These are phyloP conservation scores for Synanthedon vespiformis DNA, from an alignment of 2,888 invertebrate genomes.

Conservation along the genomic window DNA sequence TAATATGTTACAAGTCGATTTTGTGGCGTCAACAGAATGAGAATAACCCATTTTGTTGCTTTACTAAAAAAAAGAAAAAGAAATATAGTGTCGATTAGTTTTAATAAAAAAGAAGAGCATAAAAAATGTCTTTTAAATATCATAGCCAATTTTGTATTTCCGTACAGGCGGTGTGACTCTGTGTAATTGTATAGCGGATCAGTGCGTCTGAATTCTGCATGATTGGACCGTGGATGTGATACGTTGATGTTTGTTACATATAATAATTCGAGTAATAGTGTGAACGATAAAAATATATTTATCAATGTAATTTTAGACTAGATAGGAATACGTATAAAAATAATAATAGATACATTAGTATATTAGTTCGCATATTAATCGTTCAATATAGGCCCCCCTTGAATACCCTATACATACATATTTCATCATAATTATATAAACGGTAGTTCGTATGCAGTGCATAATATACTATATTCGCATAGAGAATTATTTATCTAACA, in stretches of 20 bases:
- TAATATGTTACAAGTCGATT: no score
- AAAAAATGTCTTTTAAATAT: no score
- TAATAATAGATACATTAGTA: conserved; percentile 31
- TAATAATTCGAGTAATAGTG: conserved; percentile 49
- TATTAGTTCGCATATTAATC: conserved; percentile 44
- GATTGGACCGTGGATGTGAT: conserved; percentile 60
- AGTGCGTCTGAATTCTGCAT: conserved; percentile 49
- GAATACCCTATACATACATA: conserved; percentile 1
- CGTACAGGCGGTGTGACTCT: not conserved
- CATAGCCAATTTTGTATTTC: not conserved
- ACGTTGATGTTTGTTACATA: conserved; percentile 44
- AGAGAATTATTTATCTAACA: conserved; percentile 33
- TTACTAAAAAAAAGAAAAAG: no score
- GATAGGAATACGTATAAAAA: conserved; percentile 46
- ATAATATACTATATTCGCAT: conserved; percentile 22
- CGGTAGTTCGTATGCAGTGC: conserved; percentile 2
- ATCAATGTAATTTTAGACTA: conserved; percentile 56
- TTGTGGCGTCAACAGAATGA: no score
- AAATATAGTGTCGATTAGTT: no score
- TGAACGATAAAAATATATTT: conserved; percentile 59
- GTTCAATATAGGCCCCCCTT: conserved; percentile 21
- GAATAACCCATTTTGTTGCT: no score
- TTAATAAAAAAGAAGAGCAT: no score
- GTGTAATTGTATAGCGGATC: conserved; percentile 20
- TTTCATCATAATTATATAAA: conserved; percentile 1